Evolutionary conservation across 2,888 invertebrate genomes (phyloP).

Genomic region (Cactoblastis cactorum): DNA sequence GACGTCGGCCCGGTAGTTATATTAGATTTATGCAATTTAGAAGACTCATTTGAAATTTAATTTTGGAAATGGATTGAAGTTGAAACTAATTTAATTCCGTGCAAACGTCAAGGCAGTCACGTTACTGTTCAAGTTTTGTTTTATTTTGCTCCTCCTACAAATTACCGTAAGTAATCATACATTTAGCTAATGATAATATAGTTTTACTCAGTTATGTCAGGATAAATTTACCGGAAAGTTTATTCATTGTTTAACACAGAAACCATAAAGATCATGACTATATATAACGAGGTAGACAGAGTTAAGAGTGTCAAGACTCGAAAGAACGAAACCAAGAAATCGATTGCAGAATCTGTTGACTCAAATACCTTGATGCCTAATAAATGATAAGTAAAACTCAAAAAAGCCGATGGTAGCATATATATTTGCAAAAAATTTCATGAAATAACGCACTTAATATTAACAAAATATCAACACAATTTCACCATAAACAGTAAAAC

Average conservation of each 20-base stretch:
- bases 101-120: background rate
- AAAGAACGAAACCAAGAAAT: no score
- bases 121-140: background rate
- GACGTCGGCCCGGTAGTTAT: background rate
- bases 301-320: no score
- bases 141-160: background rate
- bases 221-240: background rate
- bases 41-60: conserved; percentile 23
- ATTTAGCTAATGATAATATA: background rate
- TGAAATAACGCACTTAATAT: no score
- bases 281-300: no score
- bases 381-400: no score
- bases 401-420: background rate
- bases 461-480: background rate
- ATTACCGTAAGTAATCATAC: conserved; percentile 1
- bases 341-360: no score
- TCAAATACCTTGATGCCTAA: no score
- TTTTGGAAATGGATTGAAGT: conserved; percentile 6
- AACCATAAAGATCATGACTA: no score
- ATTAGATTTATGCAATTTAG: background rate
- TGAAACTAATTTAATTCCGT: background rate
- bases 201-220: background rate
- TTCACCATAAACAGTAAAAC: background rate
- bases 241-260: no score
- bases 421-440: background rate